Evolutionary conservation across 2,113 vertebrate genomes (phyloP), one percentile per base, ranked within the genome.

Genomic region (Thermophis baileyi): DNA sequence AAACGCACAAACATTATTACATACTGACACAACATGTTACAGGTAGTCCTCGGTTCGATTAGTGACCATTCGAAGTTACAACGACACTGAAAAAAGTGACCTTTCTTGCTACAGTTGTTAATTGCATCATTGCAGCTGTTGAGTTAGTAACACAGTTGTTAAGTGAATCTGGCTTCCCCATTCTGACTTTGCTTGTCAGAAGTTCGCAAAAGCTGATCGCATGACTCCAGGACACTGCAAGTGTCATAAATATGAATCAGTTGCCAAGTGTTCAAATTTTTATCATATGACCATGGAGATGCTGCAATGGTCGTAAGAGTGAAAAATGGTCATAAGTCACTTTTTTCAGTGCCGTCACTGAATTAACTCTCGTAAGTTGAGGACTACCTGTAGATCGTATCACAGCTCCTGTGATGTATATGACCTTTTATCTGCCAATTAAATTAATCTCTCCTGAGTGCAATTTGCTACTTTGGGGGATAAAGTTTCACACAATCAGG

Each of bases 401-500:
- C 89, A 87, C n/a, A 63, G 92, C 94, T 92, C 93, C 60, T 92
- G 90, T 93, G 94, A 94, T 95, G 94, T 91, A 89, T 16, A 50
- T 88, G 89, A 60, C 51, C 89, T 14, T 93, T 90, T 94, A 90
- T 91, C 90, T 95, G 96, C 96, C 96, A 96, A 96, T 96, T 95
- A 96, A 95, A 97, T 96, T 94, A 96, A 87, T 1, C 94, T 2
- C 93, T 89, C 87, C 30, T 30, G 94, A 91, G 92, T 91, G 46
- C 92, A 92, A 81, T 92, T 91, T 95, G 92, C 60, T 93, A 92
- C 95, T 91, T 74, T 53, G 55, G 54, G 93, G 87, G 30, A 95
- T 97, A 95, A 87, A 25, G 93, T 97, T 97, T 97, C 97, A 96
- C 89, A 88, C 89, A 94, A 90, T 0, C 0, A 95, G 97, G 95